Evolutionary conservation across 2,113 vertebrate genomes (phyloP).

Genomic region (Morone chrysops): DNA sequence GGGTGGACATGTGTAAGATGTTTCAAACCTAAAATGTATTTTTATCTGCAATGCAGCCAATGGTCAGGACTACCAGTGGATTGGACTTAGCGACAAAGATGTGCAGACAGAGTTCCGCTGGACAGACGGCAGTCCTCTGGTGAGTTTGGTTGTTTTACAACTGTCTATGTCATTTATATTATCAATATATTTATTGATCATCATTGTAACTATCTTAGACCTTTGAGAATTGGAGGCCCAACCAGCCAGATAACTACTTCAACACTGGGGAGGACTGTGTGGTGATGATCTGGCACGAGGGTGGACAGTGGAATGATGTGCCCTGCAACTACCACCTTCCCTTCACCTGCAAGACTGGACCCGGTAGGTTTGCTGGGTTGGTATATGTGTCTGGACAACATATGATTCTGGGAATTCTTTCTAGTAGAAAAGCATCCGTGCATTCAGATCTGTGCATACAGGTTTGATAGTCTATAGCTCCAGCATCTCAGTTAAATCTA

Average conservation of each 20-base stretch:
- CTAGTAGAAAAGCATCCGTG: background rate
- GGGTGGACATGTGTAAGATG: background rate
- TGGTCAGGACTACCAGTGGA: slow-evolving; percentile 95
- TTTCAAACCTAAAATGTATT: background rate
- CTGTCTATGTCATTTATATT: background rate
- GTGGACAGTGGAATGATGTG: slow-evolving; percentile 94
- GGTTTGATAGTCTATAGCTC: too few species aligned
- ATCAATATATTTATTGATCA: background rate
- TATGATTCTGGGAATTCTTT: background rate
- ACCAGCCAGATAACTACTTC: slow-evolving; percentile 95
- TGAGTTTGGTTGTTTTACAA: slow-evolving; percentile 74
- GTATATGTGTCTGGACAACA: background rate
- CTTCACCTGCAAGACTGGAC: slow-evolving; percentile 95
- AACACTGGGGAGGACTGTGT: slow-evolving; percentile 92
- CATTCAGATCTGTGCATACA: too few species aligned
- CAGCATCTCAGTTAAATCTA: too few species aligned
- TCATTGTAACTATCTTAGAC: slow-evolving; percentile 64
- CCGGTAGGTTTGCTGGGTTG: slow-evolving; percentile 83
- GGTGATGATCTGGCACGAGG: slow-evolving; percentile 95
- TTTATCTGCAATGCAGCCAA: slow-evolving; percentile 81
- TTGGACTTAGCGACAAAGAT: slow-evolving; percentile 92
- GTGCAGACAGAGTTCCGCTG: slow-evolving; percentile 93
- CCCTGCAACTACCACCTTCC: slow-evolving; percentile 97
- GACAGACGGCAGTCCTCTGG: slow-evolving; percentile 92
- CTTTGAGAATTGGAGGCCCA: slow-evolving; percentile 95